Evolutionary conservation across 2,888 invertebrate genomes (phyloP), one percentile per base, ranked within the genome.

Genomic region (Teleogryllus oceanicus): DNA sequence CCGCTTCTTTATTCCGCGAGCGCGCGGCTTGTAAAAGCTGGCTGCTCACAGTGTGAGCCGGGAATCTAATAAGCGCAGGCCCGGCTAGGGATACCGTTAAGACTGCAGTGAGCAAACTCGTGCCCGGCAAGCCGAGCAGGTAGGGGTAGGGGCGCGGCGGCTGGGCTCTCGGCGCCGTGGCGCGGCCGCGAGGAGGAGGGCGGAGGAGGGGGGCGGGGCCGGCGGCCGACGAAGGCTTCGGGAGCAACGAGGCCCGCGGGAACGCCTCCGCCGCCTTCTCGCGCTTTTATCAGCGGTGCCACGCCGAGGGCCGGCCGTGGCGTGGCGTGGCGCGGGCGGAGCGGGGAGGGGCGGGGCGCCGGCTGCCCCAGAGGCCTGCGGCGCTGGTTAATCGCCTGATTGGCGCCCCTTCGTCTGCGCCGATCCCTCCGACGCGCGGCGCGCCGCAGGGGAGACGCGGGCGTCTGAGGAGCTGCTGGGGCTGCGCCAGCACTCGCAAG

Each of bases 1-100:
- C 16, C 62, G 62, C n/a, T 62, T 62, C 62, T 62, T 62, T 62
- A 62, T 62, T 62, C 62, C 62, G 62, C n/a, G 16, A 62, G 62
- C 62, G 62, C 62, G 62, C 62, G 62, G 62, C 62, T 62, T 62
- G 62, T 62, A 62, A 62, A 62, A 62, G 62, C 62, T 62, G 62
- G 62, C 62, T 62, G 62, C 62, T 62, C 62, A 62, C 62, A 62
- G 62, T 62, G 62, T n/a, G 62, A 62, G 62, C 62, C 62, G 62
- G 62, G 62, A 62, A 62, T 62, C 62, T 62, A 62, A 62, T 62
- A 62, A 62, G 62, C 62, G 62, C 62, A 62, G 16, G 62, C 62
- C n/a, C 62, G 62, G 62, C 62, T 62, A 62, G 62, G 62, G 62
- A 62, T 62, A 62, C 62, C 62, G 62, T 62, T 62, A 62, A 62